These are phyloP conservation scores for Protodeltote pygarga DNA, from an alignment of 2,888 invertebrate genomes.

Conservation along the genomic window DNA sequence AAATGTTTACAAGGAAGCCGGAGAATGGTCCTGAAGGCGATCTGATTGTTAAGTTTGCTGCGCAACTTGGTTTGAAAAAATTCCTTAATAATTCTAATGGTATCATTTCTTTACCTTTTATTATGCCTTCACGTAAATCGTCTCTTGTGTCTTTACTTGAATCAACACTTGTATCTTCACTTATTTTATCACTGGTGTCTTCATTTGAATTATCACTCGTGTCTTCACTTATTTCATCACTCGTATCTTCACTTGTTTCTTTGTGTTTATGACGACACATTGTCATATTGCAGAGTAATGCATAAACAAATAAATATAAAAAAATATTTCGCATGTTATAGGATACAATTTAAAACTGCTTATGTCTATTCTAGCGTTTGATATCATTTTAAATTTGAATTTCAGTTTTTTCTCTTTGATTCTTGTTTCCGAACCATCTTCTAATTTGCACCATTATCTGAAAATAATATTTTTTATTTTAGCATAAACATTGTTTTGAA, in stretches of 20 bases:
- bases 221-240: not conserved
- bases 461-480: no score
- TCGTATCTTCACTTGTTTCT: not conserved
- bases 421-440: conserved; percentile 61
- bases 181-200: not conserved
- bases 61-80: no score
- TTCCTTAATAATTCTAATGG: no score
- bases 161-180: not conserved
- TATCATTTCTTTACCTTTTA: not conserved
- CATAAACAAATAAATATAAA: conserved; percentile 4
- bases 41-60: conserved; percentile 11
- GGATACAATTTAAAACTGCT: no score
- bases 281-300: not conserved
- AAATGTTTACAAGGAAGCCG: conserved; percentile 65
- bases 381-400: conserved; percentile 41
- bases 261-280: not conserved
- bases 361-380: not conserved
- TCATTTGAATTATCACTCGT: not conserved
- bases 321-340: conserved; percentile 11
- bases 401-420: conserved; percentile 59
- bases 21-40: conserved; percentile 63
- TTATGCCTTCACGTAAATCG: not conserved
- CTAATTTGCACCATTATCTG: conserved; percentile 65
- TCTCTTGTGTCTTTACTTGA: not conserved
- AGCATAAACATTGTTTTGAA: no score